Conservation (phyloP, 2,888 invertebrate species). For the Urechis unicinctus region DNA sequence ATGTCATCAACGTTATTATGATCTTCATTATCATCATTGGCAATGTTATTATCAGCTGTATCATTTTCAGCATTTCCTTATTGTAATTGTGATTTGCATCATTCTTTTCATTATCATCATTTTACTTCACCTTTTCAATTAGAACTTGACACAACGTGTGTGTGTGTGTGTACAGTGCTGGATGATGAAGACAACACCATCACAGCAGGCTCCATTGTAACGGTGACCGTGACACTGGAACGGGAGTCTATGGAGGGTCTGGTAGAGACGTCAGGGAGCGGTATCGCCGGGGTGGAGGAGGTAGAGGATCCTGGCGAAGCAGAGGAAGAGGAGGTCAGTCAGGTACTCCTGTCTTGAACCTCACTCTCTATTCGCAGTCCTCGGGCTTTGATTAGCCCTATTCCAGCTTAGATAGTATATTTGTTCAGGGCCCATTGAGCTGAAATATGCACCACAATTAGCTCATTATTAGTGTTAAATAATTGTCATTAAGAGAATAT, state of each 20-base stretch:
- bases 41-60: not conserved
- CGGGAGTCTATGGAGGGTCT: constrained; percentile 73
- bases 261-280: constrained; percentile 9
- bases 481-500: too few relatives aligned
- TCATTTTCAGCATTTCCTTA: not conserved
- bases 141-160: too few relatives aligned
- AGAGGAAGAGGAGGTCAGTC: constrained; percentile 22
- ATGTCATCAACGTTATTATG: too few relatives aligned
- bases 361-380: not conserved
- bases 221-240: constrained; percentile 82
- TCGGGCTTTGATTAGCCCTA: too few relatives aligned
- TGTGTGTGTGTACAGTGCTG: constrained; percentile 60
- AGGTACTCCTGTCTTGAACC: not conserved
- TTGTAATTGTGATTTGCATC: not conserved
- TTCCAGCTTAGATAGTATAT: too few relatives aligned
- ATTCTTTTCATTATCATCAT: not conserved
- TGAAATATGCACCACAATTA: too few relatives aligned
- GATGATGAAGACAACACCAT: constrained; percentile 91
- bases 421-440: too few relatives aligned
- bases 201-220: constrained; percentile 95
- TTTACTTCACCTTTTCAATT: too few relatives aligned
- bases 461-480: too few relatives aligned
- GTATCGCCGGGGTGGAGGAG: constrained; percentile 14
- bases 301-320: constrained; percentile 12
- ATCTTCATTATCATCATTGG: too few relatives aligned